These are phyloP conservation scores for Cyclophora punctaria DNA, from an alignment of 2,888 invertebrate genomes.

Conservation along the genomic window DNA sequence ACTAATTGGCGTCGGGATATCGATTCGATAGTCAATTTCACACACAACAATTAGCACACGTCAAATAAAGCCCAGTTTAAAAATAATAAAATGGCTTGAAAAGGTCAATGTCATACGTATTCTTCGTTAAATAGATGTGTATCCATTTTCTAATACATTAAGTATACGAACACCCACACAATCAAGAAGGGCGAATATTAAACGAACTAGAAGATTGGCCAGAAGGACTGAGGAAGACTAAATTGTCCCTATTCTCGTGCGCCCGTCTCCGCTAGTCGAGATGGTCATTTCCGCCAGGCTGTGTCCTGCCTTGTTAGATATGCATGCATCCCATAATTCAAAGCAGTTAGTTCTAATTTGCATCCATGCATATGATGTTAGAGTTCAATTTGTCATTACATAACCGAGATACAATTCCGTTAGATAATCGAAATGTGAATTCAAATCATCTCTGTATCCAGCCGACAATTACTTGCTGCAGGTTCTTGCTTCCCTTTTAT, in stretches of 20 bases:
- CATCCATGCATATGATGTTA: constrained; percentile 9
- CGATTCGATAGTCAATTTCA: constrained; percentile 47
- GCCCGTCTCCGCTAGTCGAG: constrained; percentile 37
- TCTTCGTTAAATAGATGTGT: too few species aligned
- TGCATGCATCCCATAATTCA: constrained; percentile 19
- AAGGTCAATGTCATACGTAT: too few species aligned
- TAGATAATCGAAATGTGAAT: too few species aligned
- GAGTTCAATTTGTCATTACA: constrained; percentile 1
- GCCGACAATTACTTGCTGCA: too few species aligned
- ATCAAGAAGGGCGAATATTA: constrained; percentile 15
- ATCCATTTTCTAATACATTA: too few species aligned
- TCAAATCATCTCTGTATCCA: too few species aligned
- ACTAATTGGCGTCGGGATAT: constrained; percentile 59
- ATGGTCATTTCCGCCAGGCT: constrained; percentile 53
- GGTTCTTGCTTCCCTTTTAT: too few species aligned
- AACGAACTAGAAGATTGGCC: constrained; percentile 31
- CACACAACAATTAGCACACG: constrained; percentile 28
- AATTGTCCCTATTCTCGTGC: constrained; percentile 30
- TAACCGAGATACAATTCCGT: background rate
- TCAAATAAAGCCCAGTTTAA: background rate
- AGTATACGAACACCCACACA: background rate
- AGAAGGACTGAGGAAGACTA: constrained; percentile 28
- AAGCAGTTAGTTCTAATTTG: constrained; percentile 14
- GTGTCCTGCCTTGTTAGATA: constrained; percentile 36
- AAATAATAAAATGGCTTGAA: too few species aligned